phyloP scores from a whole-genome alignment of 2,888 invertebrate species.

The Ceraclea dissimilis region DNA sequence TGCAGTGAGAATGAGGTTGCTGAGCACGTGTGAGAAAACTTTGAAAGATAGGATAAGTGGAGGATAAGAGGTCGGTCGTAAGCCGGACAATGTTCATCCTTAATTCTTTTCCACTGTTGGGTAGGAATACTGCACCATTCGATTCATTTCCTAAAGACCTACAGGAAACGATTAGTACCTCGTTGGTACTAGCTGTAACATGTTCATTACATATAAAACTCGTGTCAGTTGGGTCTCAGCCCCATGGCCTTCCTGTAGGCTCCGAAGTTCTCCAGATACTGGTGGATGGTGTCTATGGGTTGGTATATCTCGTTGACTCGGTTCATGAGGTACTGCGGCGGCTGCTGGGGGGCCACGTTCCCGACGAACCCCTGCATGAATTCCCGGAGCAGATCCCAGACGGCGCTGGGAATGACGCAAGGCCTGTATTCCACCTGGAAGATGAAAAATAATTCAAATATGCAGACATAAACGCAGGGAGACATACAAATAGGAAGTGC shows the following conservation, averaged over 20 bases:
- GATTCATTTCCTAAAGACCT: too few species aligned
- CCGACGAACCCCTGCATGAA: conserved; percentile 88
- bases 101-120: too few species aligned
- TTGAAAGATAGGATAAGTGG: too few species aligned
- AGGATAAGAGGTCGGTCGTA: too few species aligned
- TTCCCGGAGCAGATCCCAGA: conserved; percentile 88
- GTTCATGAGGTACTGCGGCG: conserved; percentile 64
- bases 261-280: conserved; percentile 90
- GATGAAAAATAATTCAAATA: conserved; percentile 4
- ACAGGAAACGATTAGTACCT: too few species aligned
- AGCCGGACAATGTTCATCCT: too few species aligned
- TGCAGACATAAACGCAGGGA: too few species aligned
- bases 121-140: too few species aligned
- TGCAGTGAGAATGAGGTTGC: too few species aligned
- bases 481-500: too few species aligned
- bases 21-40: too few species aligned
- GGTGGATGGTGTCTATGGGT: conserved; percentile 87
- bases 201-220: not conserved
- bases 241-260: conserved; percentile 75
- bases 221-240: conserved; percentile 10
- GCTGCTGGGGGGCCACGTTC: conserved; percentile 61
- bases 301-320: conserved; percentile 80
- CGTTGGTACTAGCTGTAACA: too few species aligned
- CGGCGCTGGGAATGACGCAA: conserved; percentile 78
- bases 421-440: conserved; percentile 80